A percentile compares a stretch with the other conserved stretches of the same genome.
Conservation (phyloP, 2,113 vertebrate genomes). For the Microtus richardsoni region DNA sequence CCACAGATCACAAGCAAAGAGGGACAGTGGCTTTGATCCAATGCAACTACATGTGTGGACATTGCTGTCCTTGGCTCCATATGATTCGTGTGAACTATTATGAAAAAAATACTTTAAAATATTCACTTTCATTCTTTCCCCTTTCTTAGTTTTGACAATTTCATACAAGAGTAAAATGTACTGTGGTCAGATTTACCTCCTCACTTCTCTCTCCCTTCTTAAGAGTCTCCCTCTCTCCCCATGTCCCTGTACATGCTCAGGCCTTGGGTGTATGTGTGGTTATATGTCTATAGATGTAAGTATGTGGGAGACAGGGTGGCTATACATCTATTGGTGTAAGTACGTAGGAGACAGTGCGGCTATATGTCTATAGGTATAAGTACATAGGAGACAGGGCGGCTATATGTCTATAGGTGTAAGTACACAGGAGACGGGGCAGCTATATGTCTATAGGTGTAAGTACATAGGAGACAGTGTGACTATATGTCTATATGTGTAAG, state of each 20-base stretch:
- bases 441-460: too few relatives aligned
- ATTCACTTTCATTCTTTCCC: background rate
- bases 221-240: too few relatives aligned
- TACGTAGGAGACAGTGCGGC: background rate
- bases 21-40: background rate
- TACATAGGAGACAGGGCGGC: too few relatives aligned
- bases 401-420: background rate
- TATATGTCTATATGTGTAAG: background rate
- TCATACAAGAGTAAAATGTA: background rate
- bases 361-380: too few relatives aligned
- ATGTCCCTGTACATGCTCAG: background rate
- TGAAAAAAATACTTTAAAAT: background rate
- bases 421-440: too few relatives aligned
- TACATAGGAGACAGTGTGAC: too few relatives aligned
- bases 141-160: background rate
- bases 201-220: background rate
- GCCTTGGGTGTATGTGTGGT: background rate
- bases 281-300: too few relatives aligned
- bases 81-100: background rate
- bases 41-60: background rate
- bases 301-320: accelerated
- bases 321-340: background rate
- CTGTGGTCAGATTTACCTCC: too few relatives aligned
- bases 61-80: background rate
- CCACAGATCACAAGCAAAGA: accelerated